A percentile compares a stretch with the other conserved stretches of the same genome.
Conservation (phyloP, 1,140 invertebrate species). For the Caenorhabditis briggsae region DNA sequence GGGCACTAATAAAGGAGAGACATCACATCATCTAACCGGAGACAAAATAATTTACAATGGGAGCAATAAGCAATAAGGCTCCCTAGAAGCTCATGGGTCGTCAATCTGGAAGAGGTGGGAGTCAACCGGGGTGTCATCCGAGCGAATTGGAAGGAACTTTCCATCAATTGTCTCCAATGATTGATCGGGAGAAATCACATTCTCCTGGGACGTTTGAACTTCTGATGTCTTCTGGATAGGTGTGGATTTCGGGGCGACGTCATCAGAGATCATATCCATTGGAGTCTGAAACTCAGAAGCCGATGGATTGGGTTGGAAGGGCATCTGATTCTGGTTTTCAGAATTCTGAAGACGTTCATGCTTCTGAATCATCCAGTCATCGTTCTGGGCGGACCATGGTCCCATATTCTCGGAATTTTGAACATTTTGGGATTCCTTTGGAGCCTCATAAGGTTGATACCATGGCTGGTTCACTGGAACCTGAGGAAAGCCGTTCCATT, state of each 20-base stretch:
- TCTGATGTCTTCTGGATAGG: background rate
- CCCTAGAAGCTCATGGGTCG: conserved; percentile 22
- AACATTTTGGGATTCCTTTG: background rate
- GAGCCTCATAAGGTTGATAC: conserved; percentile 15
- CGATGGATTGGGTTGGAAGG: conserved; percentile 33
- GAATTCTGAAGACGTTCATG: conserved; percentile 28
- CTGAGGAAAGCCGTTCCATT: conserved; percentile 21
- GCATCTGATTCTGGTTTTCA: conserved; percentile 18
- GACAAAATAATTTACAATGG: background rate
- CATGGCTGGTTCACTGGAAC: conserved; percentile 3
- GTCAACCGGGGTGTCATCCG: conserved; percentile 21
- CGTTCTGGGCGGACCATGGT: conserved; percentile 1
- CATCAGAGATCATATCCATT: conserved; percentile 35
- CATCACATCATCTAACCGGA: too few species aligned
- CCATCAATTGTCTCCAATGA: background rate
- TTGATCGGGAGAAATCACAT: conserved; percentile 1
- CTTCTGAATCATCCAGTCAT: conserved; percentile 37
- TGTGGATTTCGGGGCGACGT: background rate
- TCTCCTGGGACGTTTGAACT: background rate
- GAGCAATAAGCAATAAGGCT: background rate
- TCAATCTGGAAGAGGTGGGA: conserved; percentile 45
- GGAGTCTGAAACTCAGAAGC: conserved; percentile 16
- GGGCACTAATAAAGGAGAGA: background rate
- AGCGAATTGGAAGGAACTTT: conserved; percentile 37
- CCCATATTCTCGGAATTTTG: background rate